These are phyloP conservation scores for Ostrea denselamellosa DNA, from an alignment of 1,140 invertebrate species.

Conservation along the genomic window DNA sequence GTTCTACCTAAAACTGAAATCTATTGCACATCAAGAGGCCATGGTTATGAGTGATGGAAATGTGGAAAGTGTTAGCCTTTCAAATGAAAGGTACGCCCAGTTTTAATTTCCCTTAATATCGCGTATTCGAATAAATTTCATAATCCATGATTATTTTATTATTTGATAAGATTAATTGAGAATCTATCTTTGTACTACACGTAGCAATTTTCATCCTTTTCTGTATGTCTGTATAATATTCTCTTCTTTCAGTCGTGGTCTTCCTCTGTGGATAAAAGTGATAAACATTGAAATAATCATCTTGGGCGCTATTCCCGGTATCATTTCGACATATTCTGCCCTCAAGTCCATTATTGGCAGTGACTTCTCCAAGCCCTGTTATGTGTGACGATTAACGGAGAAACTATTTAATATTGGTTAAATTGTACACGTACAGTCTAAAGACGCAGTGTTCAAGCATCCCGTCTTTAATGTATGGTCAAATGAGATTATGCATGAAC, in stretches of 20 bases:
- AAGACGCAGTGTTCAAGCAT: too few relatives aligned
- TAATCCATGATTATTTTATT: too few relatives aligned
- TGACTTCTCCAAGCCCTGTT: constrained; percentile 76
- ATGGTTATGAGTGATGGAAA: not conserved
- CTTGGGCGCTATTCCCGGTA: constrained; percentile 83
- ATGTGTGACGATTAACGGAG: constrained; percentile 58
- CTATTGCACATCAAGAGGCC: not conserved
- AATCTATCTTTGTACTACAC: too few relatives aligned
- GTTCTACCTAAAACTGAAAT: constrained; percentile 85
- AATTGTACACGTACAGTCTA: too few relatives aligned
- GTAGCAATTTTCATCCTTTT: too few relatives aligned
- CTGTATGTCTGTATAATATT: too few relatives aligned
- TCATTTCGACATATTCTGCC: constrained; percentile 83
- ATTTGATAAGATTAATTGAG: too few relatives aligned
- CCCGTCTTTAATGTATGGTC: too few relatives aligned
- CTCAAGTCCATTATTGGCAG: constrained; percentile 79
- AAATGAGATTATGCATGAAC: too few relatives aligned
- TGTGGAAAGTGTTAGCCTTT: not conserved
- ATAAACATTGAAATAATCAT: constrained; percentile 82
- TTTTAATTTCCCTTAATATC: not conserved
- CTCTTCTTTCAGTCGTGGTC: not conserved
- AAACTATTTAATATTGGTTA: too few relatives aligned
- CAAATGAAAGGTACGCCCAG: not conserved
- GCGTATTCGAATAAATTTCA: too few relatives aligned
- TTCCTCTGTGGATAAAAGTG: constrained; percentile 74